Base-by-base conservation (phyloP, 1,140 invertebrate genomes). In the Aphaenogaster rudis region DNA sequence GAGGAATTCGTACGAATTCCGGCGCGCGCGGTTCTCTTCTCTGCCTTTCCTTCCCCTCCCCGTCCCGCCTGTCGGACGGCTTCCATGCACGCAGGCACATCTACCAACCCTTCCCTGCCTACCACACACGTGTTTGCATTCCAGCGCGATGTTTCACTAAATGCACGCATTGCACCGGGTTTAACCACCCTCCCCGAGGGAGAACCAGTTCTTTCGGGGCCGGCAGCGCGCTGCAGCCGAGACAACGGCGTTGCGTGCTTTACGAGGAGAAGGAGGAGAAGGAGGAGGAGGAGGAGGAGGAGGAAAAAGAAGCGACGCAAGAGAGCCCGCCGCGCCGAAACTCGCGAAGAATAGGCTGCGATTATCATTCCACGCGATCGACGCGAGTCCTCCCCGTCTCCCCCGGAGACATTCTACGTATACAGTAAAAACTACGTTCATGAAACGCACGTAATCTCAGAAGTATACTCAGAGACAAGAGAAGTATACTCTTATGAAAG, bases 81-180 rank as follows among this genome's bases (percentile, higher is more conserved):
- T 69, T 61, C 76, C 69, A 66, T 84, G 71, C 88, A 81, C 54
- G 72, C 74, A 64, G 52, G 77, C 74, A 86, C 88, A 84, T 80
- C 88, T 77, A 76, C 81, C 61, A 39, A 28, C 78, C 78, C 48
- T 81, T 13, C 21, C 42, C 36, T 42, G 9, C 21, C 45, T 42
- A 39, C 52, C 69, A 48, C 59, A 61, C 88, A 81, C 79, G 90
- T 91, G 87, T 89, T 91, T 91, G 90, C 90, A 91, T 91, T 91
- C 90, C 89, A 87, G 85, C 77, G 80, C 89, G 90, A 91, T 91
- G 89, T 91, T 91, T 91, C 90, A 91, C 90, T 91, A 91, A 91
- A 91, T 91, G 90, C 90, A 89, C 88, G 90, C 89, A 91, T 91
- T 91, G 90, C 91, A 90, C 88, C 86, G 91, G 76, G 91, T 91